A percentile compares a stretch with the other conserved stretches of the same genome.
Evolutionary conservation across 2,113 vertebrate species (phyloP).

Genomic region (Seriola quinqueradiata): DNA sequence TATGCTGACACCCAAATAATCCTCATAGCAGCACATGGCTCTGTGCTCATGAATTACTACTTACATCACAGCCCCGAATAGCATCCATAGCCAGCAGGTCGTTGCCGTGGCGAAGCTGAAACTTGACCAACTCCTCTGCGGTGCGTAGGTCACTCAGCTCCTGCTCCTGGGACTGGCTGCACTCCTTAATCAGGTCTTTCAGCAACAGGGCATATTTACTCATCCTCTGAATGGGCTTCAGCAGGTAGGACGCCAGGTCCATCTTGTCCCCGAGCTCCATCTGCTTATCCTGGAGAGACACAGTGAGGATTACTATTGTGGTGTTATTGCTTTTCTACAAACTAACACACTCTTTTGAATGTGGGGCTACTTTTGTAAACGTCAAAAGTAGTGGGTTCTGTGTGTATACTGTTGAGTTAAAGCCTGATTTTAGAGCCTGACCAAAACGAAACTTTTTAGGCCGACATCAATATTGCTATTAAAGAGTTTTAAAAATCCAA

Average conservation of each 20-base stretch:
- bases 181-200: conserved; percentile 95
- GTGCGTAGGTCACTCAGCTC: conserved; percentile 91
- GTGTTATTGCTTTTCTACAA: background rate
- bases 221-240: conserved; percentile 98
- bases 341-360: too few relatives aligned
- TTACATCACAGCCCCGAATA: conserved; percentile 94
- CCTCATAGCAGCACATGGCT: background rate
- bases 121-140: conserved; percentile 94
- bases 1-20: background rate
- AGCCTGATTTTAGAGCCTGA: background rate
- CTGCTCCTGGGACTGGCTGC: conserved; percentile 88
- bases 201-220: conserved; percentile 95
- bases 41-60: conserved; percentile 52
- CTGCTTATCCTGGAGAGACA: conserved; percentile 89
- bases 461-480: background rate
- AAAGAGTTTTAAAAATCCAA: background rate
- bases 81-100: conserved; percentile 98
- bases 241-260: conserved; percentile 95
- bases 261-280: conserved; percentile 93
- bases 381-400: background rate
- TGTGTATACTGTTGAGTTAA: background rate
- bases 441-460: background rate
- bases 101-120: conserved; percentile 96
- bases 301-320: background rate
- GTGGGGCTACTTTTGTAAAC: background rate